Evolutionary conservation across 2,888 invertebrate genomes (phyloP), one percentile per base, ranked within the genome.

Genomic region (Nycteola revayana): DNA sequence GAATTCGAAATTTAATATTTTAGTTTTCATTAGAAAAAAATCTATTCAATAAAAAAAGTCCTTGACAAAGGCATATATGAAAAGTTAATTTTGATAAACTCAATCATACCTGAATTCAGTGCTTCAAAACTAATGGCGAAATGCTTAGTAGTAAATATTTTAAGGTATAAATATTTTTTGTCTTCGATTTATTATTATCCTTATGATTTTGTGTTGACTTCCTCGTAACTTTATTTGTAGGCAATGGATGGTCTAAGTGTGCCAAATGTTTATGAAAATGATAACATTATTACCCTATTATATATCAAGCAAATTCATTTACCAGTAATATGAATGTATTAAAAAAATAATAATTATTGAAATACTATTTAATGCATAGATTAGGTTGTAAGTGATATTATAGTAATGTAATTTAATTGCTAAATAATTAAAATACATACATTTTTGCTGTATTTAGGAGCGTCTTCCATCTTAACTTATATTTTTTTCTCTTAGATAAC

Each of bases 361-460:
- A 66, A 58, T 64, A 75, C 60, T 72, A 72, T 75, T 66, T 78
- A 76, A 76, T 60, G 60, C 70, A 67, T 83, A 79, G 72, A 65
- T 67, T 86, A 86, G 84, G 62, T 66, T 46, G 54, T 85, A 85
- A 85, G 85, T 84, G 83, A 86, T 86, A 85, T 81, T 79, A 76
- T 76, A 70, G 68, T 51, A 58, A 54, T 49, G 42, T 75, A 75
- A 75, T 68, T 68, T 72, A 66, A 79, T 73, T 73, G 77, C 80
- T 83, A 77, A 75, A 76, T 69, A 68, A 57, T 51, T 50, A 67
- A 72, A 81, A 82, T 79, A 77, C 75, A 83, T 80, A 83, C 72
- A 77, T 76, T 76, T 79, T 81, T 85, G 87, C 86, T 88, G 85
- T 88, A 84, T 83, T 84, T 87, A 86, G 83, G 69, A 75, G 86